Evolutionary conservation across 2,113 vertebrate genomes (phyloP), one percentile per base, ranked within the genome.

Genomic region (Perca fluviatilis): DNA sequence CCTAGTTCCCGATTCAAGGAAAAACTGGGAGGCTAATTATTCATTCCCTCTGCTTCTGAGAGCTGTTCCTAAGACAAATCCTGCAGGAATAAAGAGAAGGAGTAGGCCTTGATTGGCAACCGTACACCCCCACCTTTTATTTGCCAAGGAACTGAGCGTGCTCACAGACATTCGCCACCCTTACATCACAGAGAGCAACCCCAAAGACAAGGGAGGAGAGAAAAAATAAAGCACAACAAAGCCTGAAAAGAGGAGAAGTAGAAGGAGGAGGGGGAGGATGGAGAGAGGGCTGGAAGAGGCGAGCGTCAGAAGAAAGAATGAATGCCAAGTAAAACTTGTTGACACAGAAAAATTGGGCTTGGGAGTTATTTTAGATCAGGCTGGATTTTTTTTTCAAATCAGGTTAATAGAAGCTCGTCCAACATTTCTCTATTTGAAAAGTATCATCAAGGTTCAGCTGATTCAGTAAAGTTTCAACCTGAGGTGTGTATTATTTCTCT

Each of bases 51-150:
- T 80, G 82, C 86, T 90, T 83, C 79, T 84, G 81, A 86, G 85
- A 88, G 88, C 74, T 72, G 77, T 68, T 92, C 83, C 86, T 82
- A 84, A 92, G 80, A 89, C 86, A 90, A 92, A 88, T 82, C 91
- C 83, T 74, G 76, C 27, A 87, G 89, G 91, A 90, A 88, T 86
- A 91, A 91, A 92, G 78, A 88, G 78, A 87, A 77, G 81, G 83
- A 89, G 90, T 70, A 83, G 90, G 86, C 90, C 77, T 65, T 92
- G 90, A 93, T 90, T 94, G 92, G 92, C 92, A 92, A 86, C 74
- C 86, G 33, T 74, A 87, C 90, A 89, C 84, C 89, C 88, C 85
- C 86, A 79, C 89, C 87, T 88, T 91, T 88, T 87, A 91, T 94
- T 93, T 88, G 84, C 91, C 89, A 89, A 87, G 85, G 82, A 91